These are phyloP conservation scores for Sebastes oblongus DNA, from an alignment of 2,797 vertebrate genomes.

Conservation along the genomic window DNA sequence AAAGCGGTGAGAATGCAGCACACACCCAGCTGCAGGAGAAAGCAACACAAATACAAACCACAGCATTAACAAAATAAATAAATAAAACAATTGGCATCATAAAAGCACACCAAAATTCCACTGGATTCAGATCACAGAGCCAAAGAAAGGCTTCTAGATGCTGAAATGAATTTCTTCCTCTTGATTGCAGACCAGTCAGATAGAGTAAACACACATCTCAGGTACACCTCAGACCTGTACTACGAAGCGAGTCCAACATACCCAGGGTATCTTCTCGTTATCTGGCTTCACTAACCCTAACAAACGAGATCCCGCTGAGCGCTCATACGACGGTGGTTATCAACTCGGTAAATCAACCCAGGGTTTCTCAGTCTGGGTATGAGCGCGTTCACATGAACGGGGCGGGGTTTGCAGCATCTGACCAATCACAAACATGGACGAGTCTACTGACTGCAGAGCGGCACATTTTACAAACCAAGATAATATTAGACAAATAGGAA, in stretches of 20 bases:
- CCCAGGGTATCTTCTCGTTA: neutral
- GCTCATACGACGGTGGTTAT: neutral
- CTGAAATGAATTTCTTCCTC: neutral
- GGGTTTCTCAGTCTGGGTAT: no score
- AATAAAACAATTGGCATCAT: neutral
- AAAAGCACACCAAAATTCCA: neutral
- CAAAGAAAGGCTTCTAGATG: neutral
- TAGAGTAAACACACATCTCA: fast-evolving
- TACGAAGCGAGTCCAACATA: no score
- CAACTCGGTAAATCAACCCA: no score
- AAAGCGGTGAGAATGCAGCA: constrained; percentile 15
- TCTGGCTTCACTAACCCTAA: neutral
- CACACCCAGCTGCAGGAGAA: neutral
- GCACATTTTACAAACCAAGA: no score
- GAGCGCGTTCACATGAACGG: no score
- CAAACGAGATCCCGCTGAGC: neutral
- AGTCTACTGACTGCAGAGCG: no score
- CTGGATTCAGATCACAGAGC: no score
- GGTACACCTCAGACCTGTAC: no score
- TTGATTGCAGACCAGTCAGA: neutral
- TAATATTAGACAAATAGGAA: no score
- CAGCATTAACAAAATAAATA: neutral
- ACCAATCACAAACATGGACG: no score
- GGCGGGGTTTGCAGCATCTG: no score
- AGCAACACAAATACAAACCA: neutral